phyloP scores from a whole-genome alignment of 2,888 invertebrate genomes.

The Rosalia funebris region DNA sequence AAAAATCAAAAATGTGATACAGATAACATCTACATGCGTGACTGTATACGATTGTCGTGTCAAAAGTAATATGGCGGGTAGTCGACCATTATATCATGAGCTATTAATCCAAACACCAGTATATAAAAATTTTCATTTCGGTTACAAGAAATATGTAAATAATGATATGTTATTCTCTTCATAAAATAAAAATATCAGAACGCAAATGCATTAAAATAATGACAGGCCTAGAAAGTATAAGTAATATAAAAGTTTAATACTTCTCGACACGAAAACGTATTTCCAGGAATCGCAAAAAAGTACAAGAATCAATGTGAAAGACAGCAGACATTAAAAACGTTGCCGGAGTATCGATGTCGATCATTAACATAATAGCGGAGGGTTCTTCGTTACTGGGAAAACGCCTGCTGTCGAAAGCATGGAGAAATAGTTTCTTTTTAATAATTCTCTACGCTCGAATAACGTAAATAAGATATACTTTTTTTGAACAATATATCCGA shows the following conservation, averaged over 20 bases:
- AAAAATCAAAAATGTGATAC: slow-evolving; percentile 34
- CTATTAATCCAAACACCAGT: slow-evolving; percentile 32
- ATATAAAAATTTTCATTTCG: slow-evolving; percentile 40
- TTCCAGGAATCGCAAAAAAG: slow-evolving; percentile 35
- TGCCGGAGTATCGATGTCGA: slow-evolving; percentile 51
- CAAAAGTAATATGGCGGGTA: slow-evolving; percentile 58
- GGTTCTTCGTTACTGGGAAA: slow-evolving; percentile 49
- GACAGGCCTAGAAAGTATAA: slow-evolving; percentile 45
- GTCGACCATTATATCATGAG: slow-evolving; percentile 42
- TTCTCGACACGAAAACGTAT: slow-evolving; percentile 45
- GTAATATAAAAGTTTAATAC: slow-evolving; percentile 47
- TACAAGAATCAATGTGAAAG: slow-evolving; percentile 47
- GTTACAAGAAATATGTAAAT: slow-evolving; percentile 48
- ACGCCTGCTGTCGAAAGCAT: slow-evolving; percentile 48
- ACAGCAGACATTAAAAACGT: slow-evolving; percentile 50
- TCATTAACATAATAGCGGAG: slow-evolving; percentile 53
- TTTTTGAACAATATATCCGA: background rate
- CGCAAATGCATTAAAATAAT: slow-evolving; percentile 49
- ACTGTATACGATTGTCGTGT: slow-evolving; percentile 60
- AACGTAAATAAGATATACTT: slow-evolving; percentile 15
- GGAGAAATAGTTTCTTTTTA: slow-evolving; percentile 48
- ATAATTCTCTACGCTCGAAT: slow-evolving; percentile 40
- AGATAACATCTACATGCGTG: slow-evolving; percentile 61
- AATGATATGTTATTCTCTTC: slow-evolving; percentile 38
- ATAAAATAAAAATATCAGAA: slow-evolving; percentile 29